A percentile compares a stretch with the other conserved stretches of the same genome.
phyloP scores from a whole-genome alignment of 2,113 vertebrate genomes.

The Cinclus mexicanus region DNA sequence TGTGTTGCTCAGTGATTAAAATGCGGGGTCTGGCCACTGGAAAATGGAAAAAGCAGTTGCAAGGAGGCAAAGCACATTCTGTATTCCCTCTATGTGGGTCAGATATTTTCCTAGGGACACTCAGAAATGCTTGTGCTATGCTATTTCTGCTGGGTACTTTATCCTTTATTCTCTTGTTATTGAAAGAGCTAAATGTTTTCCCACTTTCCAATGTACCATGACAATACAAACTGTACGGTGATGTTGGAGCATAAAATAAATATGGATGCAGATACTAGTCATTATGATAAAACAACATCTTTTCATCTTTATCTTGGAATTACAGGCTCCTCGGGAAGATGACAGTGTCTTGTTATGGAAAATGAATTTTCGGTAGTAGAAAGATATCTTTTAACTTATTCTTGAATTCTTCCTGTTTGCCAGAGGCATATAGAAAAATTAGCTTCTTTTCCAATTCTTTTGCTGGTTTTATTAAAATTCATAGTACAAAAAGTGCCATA shows the following conservation, averaged over 20 bases:
- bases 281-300: slow-evolving; percentile 72
- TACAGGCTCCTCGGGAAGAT: slow-evolving; percentile 69
- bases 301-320: slow-evolving; percentile 77
- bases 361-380: slow-evolving; percentile 66
- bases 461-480: slow-evolving; percentile 62
- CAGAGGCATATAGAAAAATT: slow-evolving; percentile 70
- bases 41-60: slow-evolving; percentile 22
- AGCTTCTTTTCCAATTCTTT: slow-evolving; percentile 65
- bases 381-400: slow-evolving; percentile 65
- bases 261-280: slow-evolving; percentile 63
- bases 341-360: slow-evolving; percentile 68
- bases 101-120: slow-evolving; percentile 53
- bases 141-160: slow-evolving; percentile 44
- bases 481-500: slow-evolving; percentile 37
- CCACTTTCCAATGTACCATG: slow-evolving; percentile 61
- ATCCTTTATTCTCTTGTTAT: slow-evolving; percentile 55
- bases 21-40: not conserved
- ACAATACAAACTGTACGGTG: slow-evolving; percentile 58
- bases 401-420: slow-evolving; percentile 68
- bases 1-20: not conserved
- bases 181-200: slow-evolving; percentile 66
- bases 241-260: slow-evolving; percentile 70
- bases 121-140: slow-evolving; percentile 25
- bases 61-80: slow-evolving; percentile 1
- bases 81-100: slow-evolving; percentile 65